Evolutionary conservation across 2,113 vertebrate species (phyloP), one percentile per base, ranked within the genome.

Genomic region (Notarius quadriscutis): DNA sequence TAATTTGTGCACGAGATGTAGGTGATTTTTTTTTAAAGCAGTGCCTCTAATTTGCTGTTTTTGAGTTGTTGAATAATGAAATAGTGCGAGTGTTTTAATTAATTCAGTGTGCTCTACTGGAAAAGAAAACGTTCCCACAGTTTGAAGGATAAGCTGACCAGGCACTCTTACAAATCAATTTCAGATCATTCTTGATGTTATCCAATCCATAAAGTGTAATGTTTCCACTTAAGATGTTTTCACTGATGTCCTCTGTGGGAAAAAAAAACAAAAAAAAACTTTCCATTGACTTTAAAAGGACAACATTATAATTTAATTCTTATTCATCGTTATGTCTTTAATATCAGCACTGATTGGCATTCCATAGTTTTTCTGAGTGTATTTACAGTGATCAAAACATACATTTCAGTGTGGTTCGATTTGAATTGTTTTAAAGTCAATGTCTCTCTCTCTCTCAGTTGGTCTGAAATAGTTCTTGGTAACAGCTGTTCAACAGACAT

Each of bases 401-500:
- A 17, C 0, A 27, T 30, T 34, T 71, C 22, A 65, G 62, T 25
- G 7, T 65, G 62, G 22, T 15, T 60, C 62, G 10, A n/a, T 8
- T 65, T 65, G 20, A 25, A 25, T 25, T n/a, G 15, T 30, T 65
- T 69, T 6, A 69, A 69, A 69, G 65, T 30, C 7, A 25, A 63
- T 71, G 3, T 78, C 50, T 53, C 50, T 78, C 74, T 77, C 74
- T 53, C 48, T 57, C 30, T 18, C 75, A 55, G 20, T 65, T 55
- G 18, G 41, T 78, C 72, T 65, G 48, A 53, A 51, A 20, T 51
- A 7, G 18, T 25, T 63, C 27, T 78, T 12, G 41, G 58, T n/a
- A 84, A 78, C 86, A 87, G 81, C 71, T 87, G 86, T 74, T n/a
- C 2, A 65, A 63, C 86, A 84, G 60, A 79, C 71, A 12, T 22